Evolutionary conservation across 2,113 vertebrate genomes (phyloP), one percentile per base, ranked within the genome.

Genomic region (Struthio camelus): DNA sequence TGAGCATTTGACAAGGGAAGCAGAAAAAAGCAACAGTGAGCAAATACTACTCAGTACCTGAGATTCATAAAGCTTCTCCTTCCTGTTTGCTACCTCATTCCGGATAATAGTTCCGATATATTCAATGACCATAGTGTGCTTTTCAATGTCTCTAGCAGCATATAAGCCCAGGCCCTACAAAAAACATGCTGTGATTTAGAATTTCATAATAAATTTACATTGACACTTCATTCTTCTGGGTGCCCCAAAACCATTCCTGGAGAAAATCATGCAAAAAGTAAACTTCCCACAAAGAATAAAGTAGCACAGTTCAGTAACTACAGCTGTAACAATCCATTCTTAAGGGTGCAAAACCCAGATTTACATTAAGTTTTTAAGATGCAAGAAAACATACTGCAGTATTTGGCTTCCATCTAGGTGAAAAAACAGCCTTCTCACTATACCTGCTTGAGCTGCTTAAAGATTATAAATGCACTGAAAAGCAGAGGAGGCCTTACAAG

Each of bases 121-220:
- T 85, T 99, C 99, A 19, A 99, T 99, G 97, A 99, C 99, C 99
- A 99, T 99, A 89, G 99, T 99, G 98, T 99, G 99, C 94, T 99
- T 99, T 98, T 99, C 99, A 44, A 99, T 99, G 98, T 99, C 99
- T 94, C 99, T 98, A 87, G 99, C 99, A 78, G 99, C 99, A 28
- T 99, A 99, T 23, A 99, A 98, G 53, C 99, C 99, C 96, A 99
- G 98, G 48, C 99, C 99, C 99, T 99, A 71, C 9, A 36, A 46
- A 96, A 34, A 64, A 27, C 1, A 59, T 0, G 3, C 0, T 14
- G 18, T 5, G 9, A 34, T 22, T 64, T 19, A 58, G 4, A 51
- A 24, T 6, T 27, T 2, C 25, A 4, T 5, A 15, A 34, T 10
- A 10, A 27, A 18, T 7, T 17, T 0, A 34, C 51, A 19, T 20